Conservation (phyloP, 1,140 invertebrate genomes). For the Saxidomus purpurata region DNA sequence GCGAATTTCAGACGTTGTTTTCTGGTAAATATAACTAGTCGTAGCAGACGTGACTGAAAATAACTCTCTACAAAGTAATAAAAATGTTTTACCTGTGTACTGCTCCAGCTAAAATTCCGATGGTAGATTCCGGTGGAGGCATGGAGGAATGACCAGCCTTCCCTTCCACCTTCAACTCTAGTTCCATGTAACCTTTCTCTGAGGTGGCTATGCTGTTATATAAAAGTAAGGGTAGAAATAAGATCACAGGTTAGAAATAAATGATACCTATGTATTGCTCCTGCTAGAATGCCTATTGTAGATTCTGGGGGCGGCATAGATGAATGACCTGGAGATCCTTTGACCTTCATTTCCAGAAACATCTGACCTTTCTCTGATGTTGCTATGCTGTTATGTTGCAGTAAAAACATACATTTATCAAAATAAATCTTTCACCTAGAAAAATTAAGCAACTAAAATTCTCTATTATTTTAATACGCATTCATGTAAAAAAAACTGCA, state of each 20-base stretch:
- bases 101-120: conserved; percentile 88
- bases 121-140: conserved; percentile 87
- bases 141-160: conserved; percentile 88
- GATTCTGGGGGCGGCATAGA: conserved; percentile 88
- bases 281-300: conserved; percentile 87
- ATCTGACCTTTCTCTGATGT: conserved; percentile 88
- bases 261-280: conserved; percentile 86
- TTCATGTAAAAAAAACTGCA: no score
- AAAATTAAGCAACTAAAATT: no score
- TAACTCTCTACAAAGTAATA: no score
- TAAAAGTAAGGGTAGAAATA: no score
- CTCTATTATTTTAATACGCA: no score
- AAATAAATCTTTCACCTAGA: no score
- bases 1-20: no score
- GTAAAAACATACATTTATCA: no score
- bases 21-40: no score
- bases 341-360: conserved; percentile 86
- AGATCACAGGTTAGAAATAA: neutral
- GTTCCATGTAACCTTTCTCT: conserved; percentile 88
- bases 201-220: conserved; percentile 86
- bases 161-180: conserved; percentile 86
- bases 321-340: conserved; percentile 87
- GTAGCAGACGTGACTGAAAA: no score
- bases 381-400: conserved; percentile 85
- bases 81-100: conserved; percentile 87